Evolutionary conservation across 2,888 invertebrate species (phyloP).

Genomic region (Dorcus parallelipipedus): DNA sequence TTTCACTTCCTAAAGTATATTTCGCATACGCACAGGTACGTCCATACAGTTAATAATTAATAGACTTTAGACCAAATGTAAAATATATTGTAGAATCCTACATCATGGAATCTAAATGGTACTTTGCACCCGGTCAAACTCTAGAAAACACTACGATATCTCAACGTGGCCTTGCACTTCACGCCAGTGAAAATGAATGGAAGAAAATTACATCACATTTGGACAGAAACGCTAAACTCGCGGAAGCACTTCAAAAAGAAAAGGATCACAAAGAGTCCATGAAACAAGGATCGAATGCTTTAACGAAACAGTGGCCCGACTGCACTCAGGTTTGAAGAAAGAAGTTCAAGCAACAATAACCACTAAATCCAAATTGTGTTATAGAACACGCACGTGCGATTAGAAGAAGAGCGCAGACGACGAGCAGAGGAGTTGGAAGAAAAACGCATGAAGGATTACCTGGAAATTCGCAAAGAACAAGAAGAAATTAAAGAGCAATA

Average conservation of each 20-base stretch:
- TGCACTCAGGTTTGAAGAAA: constrained; percentile 41
- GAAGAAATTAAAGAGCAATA: constrained; percentile 31
- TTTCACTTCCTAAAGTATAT: too few relatives aligned
- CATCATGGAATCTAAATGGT: constrained; percentile 41
- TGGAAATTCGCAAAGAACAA: constrained; percentile 30
- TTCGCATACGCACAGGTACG: too few relatives aligned
- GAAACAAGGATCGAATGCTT: constrained; percentile 45
- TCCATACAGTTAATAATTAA: too few relatives aligned
- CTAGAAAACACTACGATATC: constrained; percentile 39
- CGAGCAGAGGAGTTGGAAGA: constrained; percentile 19
- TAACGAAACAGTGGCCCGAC: constrained; percentile 50
- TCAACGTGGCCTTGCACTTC: constrained; percentile 40
- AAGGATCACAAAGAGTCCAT: constrained; percentile 42
- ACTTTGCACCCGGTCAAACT: constrained; percentile 39
- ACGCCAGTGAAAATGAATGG: constrained; percentile 38
- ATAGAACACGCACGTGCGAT: constrained; percentile 23
- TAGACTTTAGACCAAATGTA: too few relatives aligned
- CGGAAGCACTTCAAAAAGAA: constrained; percentile 42
- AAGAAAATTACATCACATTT: constrained; percentile 40
- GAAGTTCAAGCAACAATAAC: too few relatives aligned
- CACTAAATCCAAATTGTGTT: neutral
- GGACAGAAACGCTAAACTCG: constrained; percentile 35
- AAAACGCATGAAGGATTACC: constrained; percentile 19
- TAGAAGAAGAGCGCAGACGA: constrained; percentile 21
- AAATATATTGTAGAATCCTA: too few relatives aligned